Conservation (phyloP, 2,888 invertebrate species). For the Leptopilina myrica region DNA sequence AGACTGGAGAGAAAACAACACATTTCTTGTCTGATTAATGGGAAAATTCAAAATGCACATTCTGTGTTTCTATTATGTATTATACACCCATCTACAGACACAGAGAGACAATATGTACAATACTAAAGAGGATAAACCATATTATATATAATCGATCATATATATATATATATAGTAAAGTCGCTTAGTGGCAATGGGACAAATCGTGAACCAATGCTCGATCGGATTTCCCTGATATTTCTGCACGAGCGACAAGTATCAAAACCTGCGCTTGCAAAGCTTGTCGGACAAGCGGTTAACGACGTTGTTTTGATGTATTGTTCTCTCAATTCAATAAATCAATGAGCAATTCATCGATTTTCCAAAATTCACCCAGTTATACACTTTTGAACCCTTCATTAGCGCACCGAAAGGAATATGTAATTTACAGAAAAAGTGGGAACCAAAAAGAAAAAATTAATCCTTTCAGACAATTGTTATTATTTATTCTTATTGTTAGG, state of each 20-base stretch:
- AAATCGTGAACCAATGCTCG: conserved; percentile 11
- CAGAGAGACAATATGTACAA: neutral
- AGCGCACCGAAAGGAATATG: neutral
- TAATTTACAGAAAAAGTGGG: neutral
- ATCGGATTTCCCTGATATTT: conserved; percentile 33
- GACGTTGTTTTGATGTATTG: conserved; percentile 32
- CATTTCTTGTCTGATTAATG: conserved; percentile 9
- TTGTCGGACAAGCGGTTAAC: conserved; percentile 31
- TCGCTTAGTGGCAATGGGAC: conserved; percentile 25
- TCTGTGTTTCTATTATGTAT: conserved; percentile 3
- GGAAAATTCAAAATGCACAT: neutral
- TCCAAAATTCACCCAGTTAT: neutral
- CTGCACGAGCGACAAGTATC: conserved; percentile 32
- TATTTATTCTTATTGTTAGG: too few relatives aligned
- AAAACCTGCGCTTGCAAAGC: conserved; percentile 25
- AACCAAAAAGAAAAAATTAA: too few relatives aligned
- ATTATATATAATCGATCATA: conserved; percentile 21
- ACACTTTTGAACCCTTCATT: neutral
- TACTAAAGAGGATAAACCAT: conserved; percentile 13
- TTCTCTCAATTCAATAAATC: conserved; percentile 24
- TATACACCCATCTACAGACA: too few relatives aligned
- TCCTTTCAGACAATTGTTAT: too few relatives aligned
- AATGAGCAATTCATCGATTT: conserved; percentile 2
- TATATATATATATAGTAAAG: neutral
- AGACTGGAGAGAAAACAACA: neutral